Evolutionary conservation across 1,140 invertebrate genomes (phyloP), one percentile per base, ranked within the genome.

Genomic region (Saccostrea echinata): DNA sequence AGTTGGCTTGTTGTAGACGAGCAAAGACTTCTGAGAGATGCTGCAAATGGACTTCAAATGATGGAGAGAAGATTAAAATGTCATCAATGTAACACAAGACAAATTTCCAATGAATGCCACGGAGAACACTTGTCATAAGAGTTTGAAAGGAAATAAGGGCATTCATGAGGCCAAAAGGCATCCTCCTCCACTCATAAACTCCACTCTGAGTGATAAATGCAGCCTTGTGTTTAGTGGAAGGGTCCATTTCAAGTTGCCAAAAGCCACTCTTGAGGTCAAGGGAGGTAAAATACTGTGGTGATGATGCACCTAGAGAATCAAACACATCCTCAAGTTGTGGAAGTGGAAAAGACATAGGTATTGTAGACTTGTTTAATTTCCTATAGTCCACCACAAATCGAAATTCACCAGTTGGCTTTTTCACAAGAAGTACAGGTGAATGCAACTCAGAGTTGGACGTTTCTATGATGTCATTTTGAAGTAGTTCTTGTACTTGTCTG

Each of bases 71-170:
- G 61, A 68, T 68, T 21, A 92, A 43, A 27, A 90, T 68, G 55
- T 91, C 91, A 86, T 91, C 90, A 68, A 92, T 68, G 52, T 91
- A 92, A 3, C 86, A 61, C 12, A 90, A 52, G 6, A 82, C 84
- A 84, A 76, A 88, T 81, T 92, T 91, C 64, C 57, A 92, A 55
- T 89, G 90, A 24, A 91, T 64, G 11, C 52, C 84, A 81, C 84
- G 55, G 6, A 87, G 43, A 1, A 87, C 68, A 13, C 80, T 18
- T 43, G 84, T 64, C 89, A 90, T 91, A 1, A 88, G 21, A 16
- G 83, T 55, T 61, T 90, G 89, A 84, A 90, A 89, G 24, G 30
- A 55, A 27, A 71, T 84, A 43, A 88, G 81, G 4, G 88, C 85
- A 71, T 89, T 90, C 33, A 76, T 80, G 4, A 90, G 51, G 2